Evolutionary conservation across 2,888 invertebrate genomes (phyloP).

Genomic region (Diplolepis rosae): DNA sequence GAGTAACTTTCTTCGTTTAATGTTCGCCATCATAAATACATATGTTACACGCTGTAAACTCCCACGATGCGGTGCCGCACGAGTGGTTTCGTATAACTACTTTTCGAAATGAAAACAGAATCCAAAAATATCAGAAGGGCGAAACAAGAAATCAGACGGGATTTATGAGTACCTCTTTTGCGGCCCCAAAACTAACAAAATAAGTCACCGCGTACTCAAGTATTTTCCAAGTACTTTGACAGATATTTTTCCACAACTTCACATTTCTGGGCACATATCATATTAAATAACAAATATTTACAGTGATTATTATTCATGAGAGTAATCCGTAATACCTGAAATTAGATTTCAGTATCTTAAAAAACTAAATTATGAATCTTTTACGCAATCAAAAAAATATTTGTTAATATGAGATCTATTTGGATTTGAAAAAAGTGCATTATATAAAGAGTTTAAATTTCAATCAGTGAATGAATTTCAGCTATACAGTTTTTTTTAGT

Average conservation of each 20-base stretch:
- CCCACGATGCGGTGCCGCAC: conserved; percentile 14
- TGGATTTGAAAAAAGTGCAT: too few species aligned
- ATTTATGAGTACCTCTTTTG: conserved; percentile 27
- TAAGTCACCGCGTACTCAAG: not conserved
- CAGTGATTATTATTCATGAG: not conserved
- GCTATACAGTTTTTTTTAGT: too few species aligned
- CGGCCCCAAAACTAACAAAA: conserved; percentile 9
- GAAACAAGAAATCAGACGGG: conserved; percentile 2
- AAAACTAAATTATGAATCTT: not conserved
- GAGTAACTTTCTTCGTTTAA: conserved; percentile 15
- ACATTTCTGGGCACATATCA: not conserved
- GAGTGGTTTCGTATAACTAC: conserved; percentile 33
- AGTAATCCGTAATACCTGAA: not conserved
- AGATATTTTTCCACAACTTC: not conserved
- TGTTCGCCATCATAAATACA: conserved; percentile 25
- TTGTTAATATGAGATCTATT: not conserved
- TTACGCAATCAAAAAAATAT: not conserved
- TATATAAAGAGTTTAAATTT: too few species aligned
- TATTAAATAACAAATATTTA: not conserved
- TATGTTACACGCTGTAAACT: conserved; percentile 24
- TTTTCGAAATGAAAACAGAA: conserved; percentile 42
- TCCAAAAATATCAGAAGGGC: conserved; percentile 36
- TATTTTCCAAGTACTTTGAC: conserved; percentile 4
- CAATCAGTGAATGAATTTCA: too few species aligned
- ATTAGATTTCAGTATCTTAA: not conserved